Evolutionary conservation across 2,888 invertebrate genomes (phyloP), one percentile per base, ranked within the genome.

Genomic region (Agelastica alni): DNA sequence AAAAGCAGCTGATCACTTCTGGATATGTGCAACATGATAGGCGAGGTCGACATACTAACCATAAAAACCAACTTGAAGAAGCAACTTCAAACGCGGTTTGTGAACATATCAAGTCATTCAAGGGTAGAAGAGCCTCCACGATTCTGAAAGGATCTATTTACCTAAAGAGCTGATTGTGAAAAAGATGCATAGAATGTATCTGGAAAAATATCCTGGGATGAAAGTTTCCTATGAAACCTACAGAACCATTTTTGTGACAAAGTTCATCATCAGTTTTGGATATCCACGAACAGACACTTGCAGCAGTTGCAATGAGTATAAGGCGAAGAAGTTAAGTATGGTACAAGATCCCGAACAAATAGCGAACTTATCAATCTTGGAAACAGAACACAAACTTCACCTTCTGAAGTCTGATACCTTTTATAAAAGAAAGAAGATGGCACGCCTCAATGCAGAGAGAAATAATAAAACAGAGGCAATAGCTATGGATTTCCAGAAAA

Each of bases 401-500:
- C n/a, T n/a, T n/a, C n/a, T n/a, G n/a, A n/a, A n/a, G n/a, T n/a
- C n/a, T n/a, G n/a, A n/a, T n/a, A n/a, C n/a, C 4, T 46, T 46
- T 17, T 34, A 46, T 18, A 32, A 46, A 12, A n/a, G 31, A 32
- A 46, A 46, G 13, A 14, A 16, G 34, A 18, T n/a, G 31, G 46
- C 4, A 30, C 30, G 30, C n/a, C 20, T 18, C 20, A 41, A 41
- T 7, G 4, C 42, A 6, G 18, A 20, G 20, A 41, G n/a, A 30
- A 43, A 14, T 30, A 5, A 22, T 13, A 22, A 43, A 28, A 12
- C n/a, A 4, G 43, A 43, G 9, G 28, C 43, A 13, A 41, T 48
- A 14, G 16, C 48, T 17, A 60, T 56, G 58, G 55, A 60, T 51
- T 60, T 37, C 28, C 45, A 39, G 12, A 56, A 67, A 53, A 64